phyloP scores from a whole-genome alignment of 2,888 invertebrate species.

The Melinaea menophilus region DNA sequence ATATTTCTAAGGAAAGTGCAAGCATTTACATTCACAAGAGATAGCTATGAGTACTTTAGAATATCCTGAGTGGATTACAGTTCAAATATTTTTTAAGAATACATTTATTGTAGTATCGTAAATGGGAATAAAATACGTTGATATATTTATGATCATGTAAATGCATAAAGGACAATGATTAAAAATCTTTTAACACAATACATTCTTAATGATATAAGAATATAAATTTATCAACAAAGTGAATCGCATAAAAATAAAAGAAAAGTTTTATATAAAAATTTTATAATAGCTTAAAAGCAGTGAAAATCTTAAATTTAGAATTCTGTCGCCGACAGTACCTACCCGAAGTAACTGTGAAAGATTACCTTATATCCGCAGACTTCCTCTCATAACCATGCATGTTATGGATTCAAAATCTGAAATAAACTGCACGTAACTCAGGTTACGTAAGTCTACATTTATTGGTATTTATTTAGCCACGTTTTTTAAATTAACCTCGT shows the following conservation, averaged over 20 bases:
- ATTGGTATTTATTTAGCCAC: background rate
- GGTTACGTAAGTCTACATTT: background rate
- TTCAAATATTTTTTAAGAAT: slow-evolving; percentile 18
- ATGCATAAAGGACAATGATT: too few relatives aligned
- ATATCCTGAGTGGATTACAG: slow-evolving; percentile 23
- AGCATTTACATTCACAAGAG: slow-evolving; percentile 41
- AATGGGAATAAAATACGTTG: too few relatives aligned
- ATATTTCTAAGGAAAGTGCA: slow-evolving; percentile 44
- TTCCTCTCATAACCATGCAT: slow-evolving; percentile 19
- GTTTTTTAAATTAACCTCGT: too few relatives aligned
- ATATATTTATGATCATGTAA: too few relatives aligned
- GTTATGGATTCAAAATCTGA: slow-evolving; percentile 15
- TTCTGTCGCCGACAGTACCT: slow-evolving; percentile 31
- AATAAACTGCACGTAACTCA: background rate
- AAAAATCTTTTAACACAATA: too few relatives aligned
- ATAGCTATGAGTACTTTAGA: slow-evolving; percentile 20
- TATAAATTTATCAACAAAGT: background rate
- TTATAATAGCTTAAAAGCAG: slow-evolving; percentile 23
- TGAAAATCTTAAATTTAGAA: slow-evolving; percentile 27
- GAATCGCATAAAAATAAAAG: slow-evolving; percentile 17
- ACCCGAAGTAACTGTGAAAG: slow-evolving; percentile 30
- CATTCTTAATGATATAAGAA: background rate
- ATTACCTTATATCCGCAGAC: slow-evolving; percentile 25
- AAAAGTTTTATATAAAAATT: slow-evolving; percentile 34
- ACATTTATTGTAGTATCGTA: too few relatives aligned